phyloP scores from a whole-genome alignment of 2,797 vertebrate genomes.

The Bradypus variegatus region DNA sequence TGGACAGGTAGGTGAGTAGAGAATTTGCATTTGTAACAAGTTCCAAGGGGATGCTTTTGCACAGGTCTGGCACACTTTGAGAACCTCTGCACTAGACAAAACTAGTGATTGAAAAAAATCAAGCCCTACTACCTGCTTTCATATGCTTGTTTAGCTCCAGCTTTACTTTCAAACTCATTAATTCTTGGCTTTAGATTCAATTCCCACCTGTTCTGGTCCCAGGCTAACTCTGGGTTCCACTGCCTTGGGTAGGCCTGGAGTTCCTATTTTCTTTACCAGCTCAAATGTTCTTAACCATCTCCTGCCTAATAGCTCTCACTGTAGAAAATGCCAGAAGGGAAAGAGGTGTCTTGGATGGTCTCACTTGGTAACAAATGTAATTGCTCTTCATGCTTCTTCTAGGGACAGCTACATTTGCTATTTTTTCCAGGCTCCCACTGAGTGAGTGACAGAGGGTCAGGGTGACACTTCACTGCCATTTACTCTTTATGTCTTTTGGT shows the following conservation, averaged over 20 bases:
- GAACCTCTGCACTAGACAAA: neutral
- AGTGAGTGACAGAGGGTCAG: conserved; percentile 11
- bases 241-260: neutral
- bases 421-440: neutral
- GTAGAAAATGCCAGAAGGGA: neutral
- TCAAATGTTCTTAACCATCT: neutral
- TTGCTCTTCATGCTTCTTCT: neutral
- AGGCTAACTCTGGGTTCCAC: neutral
- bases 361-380: neutral
- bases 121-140: neutral
- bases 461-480: neutral
- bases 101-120: neutral
- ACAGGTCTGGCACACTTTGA: neutral
- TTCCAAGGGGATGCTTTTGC: neutral
- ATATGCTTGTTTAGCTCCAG: neutral
- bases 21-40: neutral
- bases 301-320: neutral
- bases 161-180: conserved; percentile 3
- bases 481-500: neutral
- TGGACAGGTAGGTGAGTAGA: neutral
- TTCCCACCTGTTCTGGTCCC: neutral
- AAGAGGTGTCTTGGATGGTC: neutral
- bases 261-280: conserved; percentile 1
- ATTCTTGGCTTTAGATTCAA: neutral
- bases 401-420: neutral